Evolutionary conservation across 2,113 vertebrate genomes (phyloP), one percentile per base, ranked within the genome.

Genomic region (pig (Sus scrofa)): DNA sequence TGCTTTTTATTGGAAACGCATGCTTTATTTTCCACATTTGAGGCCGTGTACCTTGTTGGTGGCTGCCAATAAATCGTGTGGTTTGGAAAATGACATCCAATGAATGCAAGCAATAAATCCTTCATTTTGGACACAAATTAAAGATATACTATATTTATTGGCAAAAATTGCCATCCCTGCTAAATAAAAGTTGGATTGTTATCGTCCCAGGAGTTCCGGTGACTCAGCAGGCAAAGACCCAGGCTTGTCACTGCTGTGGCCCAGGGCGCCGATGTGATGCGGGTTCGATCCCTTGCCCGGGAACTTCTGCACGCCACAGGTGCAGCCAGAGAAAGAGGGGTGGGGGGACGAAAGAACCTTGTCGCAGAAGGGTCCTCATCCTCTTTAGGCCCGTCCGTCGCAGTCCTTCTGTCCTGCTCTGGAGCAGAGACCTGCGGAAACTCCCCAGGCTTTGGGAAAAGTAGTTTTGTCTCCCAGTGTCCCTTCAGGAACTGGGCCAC

Each of bases 151-250:
- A 30, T 30, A 63, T 39, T 74, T 73, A 84, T 74, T 81, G 89
- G 24, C 93, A 77, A 27, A 95, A 93, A 93, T 68, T 34, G 34
- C 68, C 19, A 44, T 52, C 2, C 32, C 30, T 77, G 79, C 34
- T 95, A 67, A 93, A 74, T 93, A 96, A 86, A 89, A 79, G 78
- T 63, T 90, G 37, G 24, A 30, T 86, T 73, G 18, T 16, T 83
- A 18, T 44, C 91, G 37, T n/a, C n/a, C n/a, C n/a, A n/a, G n/a
- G n/a, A n/a, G n/a, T n/a, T n/a, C n/a, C n/a, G n/a, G n/a, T n/a
- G n/a, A n/a, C n/a, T n/a, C n/a, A n/a, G n/a, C n/a, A n/a, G n/a
- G n/a, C n/a, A n/a, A n/a, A n/a, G n/a, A n/a, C n/a, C n/a, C n/a
- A n/a, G n/a, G n/a, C n/a, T n/a, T n/a, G n/a, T n/a, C n/a, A n/a